These are phyloP conservation scores for Ceratina japonica DNA, from an alignment of 1,140 invertebrate species.

Conservation along the genomic window DNA sequence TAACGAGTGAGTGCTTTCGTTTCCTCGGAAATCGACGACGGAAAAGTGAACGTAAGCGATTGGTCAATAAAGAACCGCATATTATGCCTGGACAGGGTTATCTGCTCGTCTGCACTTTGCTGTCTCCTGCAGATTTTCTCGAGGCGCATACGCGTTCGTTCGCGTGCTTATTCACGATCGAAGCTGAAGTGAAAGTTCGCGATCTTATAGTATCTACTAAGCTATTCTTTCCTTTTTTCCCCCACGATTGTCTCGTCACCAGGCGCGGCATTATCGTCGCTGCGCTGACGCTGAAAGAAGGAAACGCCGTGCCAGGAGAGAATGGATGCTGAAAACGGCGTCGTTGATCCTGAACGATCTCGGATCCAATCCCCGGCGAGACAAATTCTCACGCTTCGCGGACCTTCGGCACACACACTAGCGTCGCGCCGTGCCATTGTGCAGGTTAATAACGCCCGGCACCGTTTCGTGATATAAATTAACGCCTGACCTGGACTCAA, in stretches of 20 bases:
- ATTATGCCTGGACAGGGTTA: slow-evolving; percentile 67
- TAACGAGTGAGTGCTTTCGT: slow-evolving; percentile 14
- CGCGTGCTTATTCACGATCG: slow-evolving; percentile 41
- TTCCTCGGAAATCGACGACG: slow-evolving; percentile 31
- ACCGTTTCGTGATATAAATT: slow-evolving; percentile 50
- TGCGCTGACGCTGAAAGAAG: slow-evolving; percentile 19
- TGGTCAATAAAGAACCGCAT: slow-evolving; percentile 69
- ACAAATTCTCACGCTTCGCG: slow-evolving; percentile 62
- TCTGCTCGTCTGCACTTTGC: slow-evolving; percentile 69
- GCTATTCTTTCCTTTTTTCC: slow-evolving; percentile 48
- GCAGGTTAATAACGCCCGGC: slow-evolving; percentile 51
- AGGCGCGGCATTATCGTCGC: slow-evolving; percentile 31
- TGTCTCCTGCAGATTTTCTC: slow-evolving; percentile 52
- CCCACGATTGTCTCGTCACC: slow-evolving; percentile 57
- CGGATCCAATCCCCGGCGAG: slow-evolving; percentile 42
- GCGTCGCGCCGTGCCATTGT: not conserved
- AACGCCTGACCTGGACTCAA: slow-evolving; percentile 34
- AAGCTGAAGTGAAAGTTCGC: not conserved
- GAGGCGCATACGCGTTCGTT: not conserved
- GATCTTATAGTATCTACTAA: slow-evolving; percentile 59
- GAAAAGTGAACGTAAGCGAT: slow-evolving; percentile 47
- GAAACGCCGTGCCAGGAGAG: slow-evolving; percentile 25
- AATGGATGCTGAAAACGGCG: slow-evolving; percentile 46
- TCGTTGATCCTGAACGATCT: slow-evolving; percentile 55
- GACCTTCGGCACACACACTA: slow-evolving; percentile 15